Evolutionary conservation across 30 jellyfish, hydroid and myxozoan species (phyloP).

Genomic region (Aurelia sp.): DNA sequence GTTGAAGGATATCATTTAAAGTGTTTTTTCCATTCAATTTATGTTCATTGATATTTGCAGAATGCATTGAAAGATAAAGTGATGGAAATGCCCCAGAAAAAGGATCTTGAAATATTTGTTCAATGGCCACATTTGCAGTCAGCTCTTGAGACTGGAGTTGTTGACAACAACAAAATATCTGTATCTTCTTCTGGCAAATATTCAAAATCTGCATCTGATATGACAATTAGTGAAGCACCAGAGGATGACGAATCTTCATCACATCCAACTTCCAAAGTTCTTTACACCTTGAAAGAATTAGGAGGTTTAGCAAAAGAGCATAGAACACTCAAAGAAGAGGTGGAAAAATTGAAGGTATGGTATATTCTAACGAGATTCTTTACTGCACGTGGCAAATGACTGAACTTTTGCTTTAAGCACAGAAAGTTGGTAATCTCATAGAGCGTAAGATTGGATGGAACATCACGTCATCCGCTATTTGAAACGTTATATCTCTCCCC

Average conservation of each 20-base stretch:
- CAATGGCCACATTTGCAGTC: slow-evolving; percentile 65
- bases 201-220: background rate
- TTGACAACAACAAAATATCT: background rate
- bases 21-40: background rate
- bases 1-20: background rate
- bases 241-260: background rate
- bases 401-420: background rate
- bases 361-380: background rate
- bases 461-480: too few relatives aligned
- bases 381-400: background rate
- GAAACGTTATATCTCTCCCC: too few relatives aligned
- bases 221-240: background rate
- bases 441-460: too few relatives aligned
- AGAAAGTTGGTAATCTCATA: too few relatives aligned
- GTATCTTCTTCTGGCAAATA: background rate
- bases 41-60: slow-evolving; percentile 1
- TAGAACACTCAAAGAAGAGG: slow-evolving; percentile 42
- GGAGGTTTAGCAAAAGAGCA: slow-evolving; percentile 41
- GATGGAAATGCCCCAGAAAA: slow-evolving; percentile 21
- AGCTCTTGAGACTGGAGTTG: slow-evolving; percentile 48
- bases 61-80: background rate
- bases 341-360: slow-evolving; percentile 53
- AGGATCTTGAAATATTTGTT: slow-evolving; percentile 30
- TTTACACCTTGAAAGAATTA: slow-evolving; percentile 26
- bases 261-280: slow-evolving; percentile 21